Evolutionary conservation across 2,113 vertebrate species (phyloP), one percentile per base, ranked within the genome.

Genomic region (Epinephelus moara): DNA sequence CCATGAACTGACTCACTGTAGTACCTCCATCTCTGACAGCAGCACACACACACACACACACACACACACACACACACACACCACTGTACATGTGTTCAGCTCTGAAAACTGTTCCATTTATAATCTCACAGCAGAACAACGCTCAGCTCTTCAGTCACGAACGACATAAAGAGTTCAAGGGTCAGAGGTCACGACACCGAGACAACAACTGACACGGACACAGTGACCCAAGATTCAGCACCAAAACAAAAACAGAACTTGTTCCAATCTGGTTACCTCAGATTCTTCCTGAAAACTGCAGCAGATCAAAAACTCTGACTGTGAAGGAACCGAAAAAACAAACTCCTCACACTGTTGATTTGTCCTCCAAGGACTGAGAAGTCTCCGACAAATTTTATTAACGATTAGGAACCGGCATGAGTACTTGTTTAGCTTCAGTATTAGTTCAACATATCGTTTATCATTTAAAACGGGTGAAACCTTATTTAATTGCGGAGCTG

Each of bases 11-110:
- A 78, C 62, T 27, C 12, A 2, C 37, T 77, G 74, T 47, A 77
- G 45, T 62, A 77, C 30, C 84, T 37, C 33, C 33, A 37, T 70
- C 59, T 33, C 49, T 55, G 52, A 47, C 52, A 77, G 53, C 56
- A 77, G 37, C 78, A 1, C 33, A 4, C 33, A 37, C 33, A 37
- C 33, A 37, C 33, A 7, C 33, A 37, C 33, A 37, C 78, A 1
- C 33, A 4, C 33, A 37, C 78, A 1, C 33, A 4, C 33, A 37
- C 78, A 1, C 33, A 4, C 33, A 37, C 33, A 37, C 33, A 37
- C 33, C 0, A 10, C 23, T 2, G 17, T 4, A 14, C 40, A 47
- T 21, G 69, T 42, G 55, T 56, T 18, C n/a, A 18, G 13, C 21
- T 57, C 69, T 42, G 19, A 55, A 55, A 23, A 23, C 23, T 15